Evolutionary conservation across 2,797 vertebrate genomes (phyloP), one percentile per base, ranked within the genome.

Genomic region (Poeciliopsis gracilis): DNA sequence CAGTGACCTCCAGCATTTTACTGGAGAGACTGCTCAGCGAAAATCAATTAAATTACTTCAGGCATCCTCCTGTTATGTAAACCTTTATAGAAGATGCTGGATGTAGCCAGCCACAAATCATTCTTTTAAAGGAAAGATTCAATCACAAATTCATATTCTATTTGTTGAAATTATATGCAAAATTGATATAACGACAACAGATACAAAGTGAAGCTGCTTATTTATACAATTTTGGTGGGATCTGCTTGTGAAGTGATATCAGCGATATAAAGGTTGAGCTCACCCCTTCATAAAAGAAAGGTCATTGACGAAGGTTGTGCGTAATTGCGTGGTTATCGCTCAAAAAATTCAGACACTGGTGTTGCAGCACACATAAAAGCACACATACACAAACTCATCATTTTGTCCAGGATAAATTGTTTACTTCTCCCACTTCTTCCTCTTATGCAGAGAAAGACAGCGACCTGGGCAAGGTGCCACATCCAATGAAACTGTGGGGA

Each of bases 401-500:
- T 75, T 81, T 75, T 11, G 23, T 73, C 77, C 78, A 80, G 72
- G 78, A 46, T 77, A 81, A 77, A 41, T 79, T 25, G 15, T 73
- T 53, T 72, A 76, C 81, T 87, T 84, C 82, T 78, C 38, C 76
- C 73, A 79, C 71, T 87, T 73, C 84, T 77, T 66, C 77, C 73
- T 63, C 73, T 78, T 55, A 63, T 33, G 43, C 38, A 25, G 72
- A 84, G 78, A 80, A 78, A 77, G 86, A 91, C 87, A 91, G 86
- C 86, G 87, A 92, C 59, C 77, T 82, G 87, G 84, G 74, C 79
- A 78, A 86, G 77, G 70, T 72, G 78, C 85, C 45, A 79, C 87
- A 91, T 93, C 91, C 94, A 94, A 94, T 94, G 85, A 94, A 93
- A 95, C 89, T 91, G 87, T 80, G 76, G 78, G 78, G 78, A 92